These are phyloP conservation scores for Lophius americanus DNA, from an alignment of 2,797 vertebrate species.

Conservation along the genomic window DNA sequence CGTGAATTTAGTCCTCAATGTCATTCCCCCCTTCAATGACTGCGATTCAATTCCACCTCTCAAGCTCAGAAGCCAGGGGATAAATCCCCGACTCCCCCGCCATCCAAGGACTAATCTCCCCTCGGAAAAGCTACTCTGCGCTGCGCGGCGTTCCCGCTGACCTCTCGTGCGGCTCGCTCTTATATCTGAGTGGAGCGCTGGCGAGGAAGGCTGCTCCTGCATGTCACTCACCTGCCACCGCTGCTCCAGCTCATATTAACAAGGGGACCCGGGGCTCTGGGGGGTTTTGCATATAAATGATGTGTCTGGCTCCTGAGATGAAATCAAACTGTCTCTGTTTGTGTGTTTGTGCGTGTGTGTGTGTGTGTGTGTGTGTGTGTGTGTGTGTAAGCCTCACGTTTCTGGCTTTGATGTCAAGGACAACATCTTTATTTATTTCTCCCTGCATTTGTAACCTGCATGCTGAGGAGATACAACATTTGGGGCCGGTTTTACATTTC, in stretches of 20 bases:
- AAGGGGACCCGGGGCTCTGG: constrained; percentile 63
- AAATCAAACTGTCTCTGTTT: constrained; percentile 55
- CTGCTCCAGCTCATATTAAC: constrained; percentile 64
- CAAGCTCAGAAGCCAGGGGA: constrained; percentile 60
- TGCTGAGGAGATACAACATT: neutral
- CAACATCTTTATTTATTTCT: constrained; percentile 47
- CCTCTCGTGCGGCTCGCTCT: constrained; percentile 60
- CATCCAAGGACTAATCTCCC: constrained; percentile 67
- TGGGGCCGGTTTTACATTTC: constrained; percentile 34
- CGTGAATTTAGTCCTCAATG: constrained; percentile 74
- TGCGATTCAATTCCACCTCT: constrained; percentile 68
- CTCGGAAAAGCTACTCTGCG: constrained; percentile 59
- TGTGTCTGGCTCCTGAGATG: constrained; percentile 64
- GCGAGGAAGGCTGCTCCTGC: constrained; percentile 12
- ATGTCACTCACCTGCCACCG: constrained; percentile 68
- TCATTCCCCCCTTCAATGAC: constrained; percentile 66
- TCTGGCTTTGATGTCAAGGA: constrained; percentile 63
- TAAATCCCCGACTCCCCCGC: constrained; percentile 59
- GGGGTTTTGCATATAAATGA: constrained; percentile 80
- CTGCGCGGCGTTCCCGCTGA: constrained; percentile 57
- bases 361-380: too few relatives aligned
- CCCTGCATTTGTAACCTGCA: constrained; percentile 16
- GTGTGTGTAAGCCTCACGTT: constrained; percentile 3
- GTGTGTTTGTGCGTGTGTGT: neutral
- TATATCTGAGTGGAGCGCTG: constrained; percentile 42